Percentiles rank a stretch among this genome's conserved stretches.
Conservation (phyloP, 2,113 vertebrate species). For the Thamnaconus septentrionalis region DNA sequence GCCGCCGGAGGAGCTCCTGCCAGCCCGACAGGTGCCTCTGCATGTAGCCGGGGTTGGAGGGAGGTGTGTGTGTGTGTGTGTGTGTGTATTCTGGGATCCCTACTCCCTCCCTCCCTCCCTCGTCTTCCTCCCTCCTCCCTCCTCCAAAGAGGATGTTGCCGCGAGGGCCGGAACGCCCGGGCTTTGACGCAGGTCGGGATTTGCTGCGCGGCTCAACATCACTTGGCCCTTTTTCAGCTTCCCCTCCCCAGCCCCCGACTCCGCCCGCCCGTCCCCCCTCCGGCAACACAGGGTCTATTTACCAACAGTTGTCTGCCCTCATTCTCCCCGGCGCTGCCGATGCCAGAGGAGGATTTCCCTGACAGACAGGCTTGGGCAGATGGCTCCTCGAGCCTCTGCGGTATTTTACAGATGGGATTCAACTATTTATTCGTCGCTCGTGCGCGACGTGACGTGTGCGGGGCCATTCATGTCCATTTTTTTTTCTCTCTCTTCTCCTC, state of each 20-base stretch:
- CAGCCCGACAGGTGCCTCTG: slow-evolving; percentile 70
- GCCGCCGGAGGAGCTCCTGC: slow-evolving; percentile 47
- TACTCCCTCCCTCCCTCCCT: too few relatives aligned
- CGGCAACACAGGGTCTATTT: slow-evolving; percentile 32
- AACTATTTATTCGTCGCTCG: slow-evolving; percentile 27
- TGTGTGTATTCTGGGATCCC: too few relatives aligned
- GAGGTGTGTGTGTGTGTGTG: slow-evolving; percentile 39
- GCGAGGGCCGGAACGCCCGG: slow-evolving; percentile 60
- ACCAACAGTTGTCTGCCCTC: slow-evolving; percentile 62
- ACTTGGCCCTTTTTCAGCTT: slow-evolving; percentile 51
- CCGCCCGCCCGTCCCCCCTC: slow-evolving; percentile 1
- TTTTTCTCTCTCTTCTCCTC: background rate
- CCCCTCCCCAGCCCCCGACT: background rate
- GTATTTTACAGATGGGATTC: slow-evolving; percentile 41
- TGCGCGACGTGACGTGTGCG: slow-evolving; percentile 17
- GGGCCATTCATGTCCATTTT: slow-evolving; percentile 10
- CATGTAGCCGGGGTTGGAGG: slow-evolving; percentile 63
- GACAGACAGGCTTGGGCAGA: slow-evolving; percentile 71
- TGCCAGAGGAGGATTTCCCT: slow-evolving; percentile 62
- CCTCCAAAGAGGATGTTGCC: slow-evolving; percentile 39
- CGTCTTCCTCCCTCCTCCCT: too few relatives aligned
- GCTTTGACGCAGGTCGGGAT: slow-evolving; percentile 70
- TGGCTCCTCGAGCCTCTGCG: slow-evolving; percentile 49
- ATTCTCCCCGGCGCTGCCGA: slow-evolving; percentile 58
- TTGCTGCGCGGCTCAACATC: slow-evolving; percentile 62